A percentile compares a stretch with the other conserved stretches of the same genome.
Evolutionary conservation across 2,797 vertebrate genomes (phyloP).

Genomic region (Peromyscus melanophrys): DNA sequence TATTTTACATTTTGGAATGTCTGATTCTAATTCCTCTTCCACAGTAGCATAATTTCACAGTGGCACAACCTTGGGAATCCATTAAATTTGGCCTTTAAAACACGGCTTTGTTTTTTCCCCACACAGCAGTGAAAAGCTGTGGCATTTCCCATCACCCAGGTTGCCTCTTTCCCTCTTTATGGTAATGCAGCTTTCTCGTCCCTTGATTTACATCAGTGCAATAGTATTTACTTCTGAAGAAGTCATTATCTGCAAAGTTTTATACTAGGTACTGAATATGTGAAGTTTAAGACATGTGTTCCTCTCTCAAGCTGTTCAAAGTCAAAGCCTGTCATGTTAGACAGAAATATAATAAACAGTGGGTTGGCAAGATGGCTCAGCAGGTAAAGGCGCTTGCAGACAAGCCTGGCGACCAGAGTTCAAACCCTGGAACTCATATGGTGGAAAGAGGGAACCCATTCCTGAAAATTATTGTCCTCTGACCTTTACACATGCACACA

Average conservation of each 20-base stretch:
- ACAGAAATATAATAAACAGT: neutral
- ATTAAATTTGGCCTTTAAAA: conserved; percentile 81
- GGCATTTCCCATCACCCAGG: conserved; percentile 58
- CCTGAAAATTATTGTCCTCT: neutral
- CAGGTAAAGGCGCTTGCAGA: neutral
- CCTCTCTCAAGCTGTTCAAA: conserved; percentile 12
- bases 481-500: neutral
- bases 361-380: neutral
- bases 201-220: conserved; percentile 18
- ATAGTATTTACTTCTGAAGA: conserved; percentile 25
- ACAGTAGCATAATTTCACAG: conserved; percentile 62
- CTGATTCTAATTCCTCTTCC: conserved; percentile 66
- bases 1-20: conserved; percentile 77
- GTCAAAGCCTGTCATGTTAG: neutral
- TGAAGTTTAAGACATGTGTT: neutral
- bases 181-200: neutral
- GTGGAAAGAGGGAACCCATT: neutral
- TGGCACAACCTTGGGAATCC: conserved; percentile 73
- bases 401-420: neutral
- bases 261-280: neutral
- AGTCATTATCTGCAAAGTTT: neutral
- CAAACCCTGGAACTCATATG: neutral
- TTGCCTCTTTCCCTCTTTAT: conserved; percentile 7
- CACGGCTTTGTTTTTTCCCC: conserved; percentile 60
- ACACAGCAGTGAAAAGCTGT: conserved; percentile 52